Base-by-base conservation (phyloP, 2,113 vertebrate species). In the Sapajus apella region DNA sequence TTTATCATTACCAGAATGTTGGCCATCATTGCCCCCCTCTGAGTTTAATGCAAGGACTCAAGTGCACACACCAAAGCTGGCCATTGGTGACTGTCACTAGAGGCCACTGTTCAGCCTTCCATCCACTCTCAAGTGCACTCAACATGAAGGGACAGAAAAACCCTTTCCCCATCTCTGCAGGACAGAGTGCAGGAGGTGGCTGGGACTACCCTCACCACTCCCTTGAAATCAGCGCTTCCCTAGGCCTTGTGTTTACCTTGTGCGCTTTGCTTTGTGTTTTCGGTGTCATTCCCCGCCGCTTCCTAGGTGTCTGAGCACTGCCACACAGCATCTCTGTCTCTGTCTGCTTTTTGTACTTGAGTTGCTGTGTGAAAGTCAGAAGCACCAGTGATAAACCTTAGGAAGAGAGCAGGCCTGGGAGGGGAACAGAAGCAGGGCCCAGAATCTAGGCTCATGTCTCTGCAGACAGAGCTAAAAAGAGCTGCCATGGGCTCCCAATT, bases 281-380 rank as follows among this genome's bases (percentile, higher is more conserved):
- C 0, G 98, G 45, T 30, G 98, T 97, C 2, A 98, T 98, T 61
- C 99, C 97, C 23, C 99, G 98, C 17, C 99, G 98, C 92, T 99
- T 99, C 87, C 93, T 96, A 0, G 99, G 99, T 0, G 99, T 99
- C 4, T 98, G 98, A 3, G 98, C 64, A 12, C 99, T 99, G 6
- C 99, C 99, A 0, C 99, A 99, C 7, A 99, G 97, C 99, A 99
- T 99, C 90, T 99, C 99, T 0, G 99, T 98, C 97, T 99, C 99
- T 0, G 97, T 99, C 97, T 99, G 99, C 58, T 98, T 99, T 97
- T 90, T 99, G 90, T 99, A 99, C 98, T 99, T 99, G 5, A 99
- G 97, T 77, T 99, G 99, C 99, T 99, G 97, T 0, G 30, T 1
- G 66, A 93, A 97, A 97, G 83, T 87, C 3, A 76, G 23, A 95